These are phyloP conservation scores for Lineus longissimus DNA, from an alignment of 1,140 invertebrate species.

Conservation along the genomic window DNA sequence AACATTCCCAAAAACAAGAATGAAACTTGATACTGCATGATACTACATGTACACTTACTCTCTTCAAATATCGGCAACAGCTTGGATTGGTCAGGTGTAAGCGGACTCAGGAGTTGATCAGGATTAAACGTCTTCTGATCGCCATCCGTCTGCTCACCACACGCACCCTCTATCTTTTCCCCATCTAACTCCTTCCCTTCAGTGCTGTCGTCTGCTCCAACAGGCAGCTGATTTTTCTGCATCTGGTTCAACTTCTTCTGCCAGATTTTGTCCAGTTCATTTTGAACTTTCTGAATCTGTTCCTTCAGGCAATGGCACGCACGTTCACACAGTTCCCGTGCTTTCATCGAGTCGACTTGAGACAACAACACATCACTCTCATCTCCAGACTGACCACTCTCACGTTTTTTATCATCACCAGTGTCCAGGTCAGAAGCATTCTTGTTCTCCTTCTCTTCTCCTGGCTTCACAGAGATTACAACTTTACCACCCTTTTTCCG, in stretches of 20 bases:
- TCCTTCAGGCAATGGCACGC: constrained; percentile 71
- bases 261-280: constrained; percentile 55
- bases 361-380: constrained; percentile 4
- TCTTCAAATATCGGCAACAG: not conserved
- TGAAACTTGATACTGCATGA: too few species aligned
- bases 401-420: not conserved
- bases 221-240: not conserved
- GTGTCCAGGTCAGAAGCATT: not conserved
- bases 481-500: too few species aligned
- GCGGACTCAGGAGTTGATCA: not conserved
- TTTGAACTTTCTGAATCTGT: constrained; percentile 69
- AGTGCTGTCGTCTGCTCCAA: not conserved
- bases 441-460: too few species aligned
- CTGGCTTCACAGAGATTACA: too few species aligned
- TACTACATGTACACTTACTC: not conserved
- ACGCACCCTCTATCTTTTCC: not conserved
- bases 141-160: not conserved
- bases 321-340: constrained; percentile 65
- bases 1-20: too few species aligned
- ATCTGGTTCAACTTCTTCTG: not conserved
- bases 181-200: not conserved
- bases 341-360: constrained; percentile 1
- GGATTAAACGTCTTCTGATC: not conserved
- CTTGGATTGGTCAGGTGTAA: not conserved
- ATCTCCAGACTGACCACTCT: not conserved